Base-by-base conservation (phyloP, 2,113 vertebrate species). In the zebrafish (Danio rerio) region DNA sequence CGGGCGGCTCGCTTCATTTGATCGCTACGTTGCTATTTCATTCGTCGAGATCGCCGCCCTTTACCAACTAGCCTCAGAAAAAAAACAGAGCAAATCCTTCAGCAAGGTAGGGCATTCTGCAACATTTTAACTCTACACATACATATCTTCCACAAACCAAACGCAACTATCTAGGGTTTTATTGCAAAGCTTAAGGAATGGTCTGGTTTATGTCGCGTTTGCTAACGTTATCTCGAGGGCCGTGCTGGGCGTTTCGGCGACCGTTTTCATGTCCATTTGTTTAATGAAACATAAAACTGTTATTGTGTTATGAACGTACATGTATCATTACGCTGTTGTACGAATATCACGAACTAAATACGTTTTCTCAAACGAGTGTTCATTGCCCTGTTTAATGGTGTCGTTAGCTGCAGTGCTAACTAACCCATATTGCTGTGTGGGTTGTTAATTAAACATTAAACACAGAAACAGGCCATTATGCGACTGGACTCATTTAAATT, bases 11-110 rank as follows among this genome's bases (percentile, higher is more conserved):
- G 42, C 45, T 78, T 20, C 80, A 71, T 76, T 58, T 63, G 55
- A 40, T 62, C 62, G n/a, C 47, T 40, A 61, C 59, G 43, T 70
- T 47, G 68, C 58, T 47, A 71, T 80, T 83, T 80, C 81, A 85
- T 81, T 85, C 81, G 73, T 70, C 45, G 72, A 84, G 79, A 78
- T 77, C 63, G 58, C 59, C 65, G 68, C n/a, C 43, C 18, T 66
- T 78, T 72, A 31, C 18, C 45, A 47, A 50, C 52, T 45, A 83
- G 73, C 45, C 55, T 40, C 18, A 71, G 76, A 49, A 68, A 74
- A 74, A 58, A 58, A 74, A n/a, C n/a, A n/a, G 61, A 81, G 63
- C 52, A 87, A 79, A 59, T n/a, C 59, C 31, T 45, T 42, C 18
- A 5, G 42, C n/a, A 74, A 82, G 81, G 81, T 82, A 82, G n/a